phyloP scores from a whole-genome alignment of 2,113 vertebrate species.

The Rhynchomys soricoides region DNA sequence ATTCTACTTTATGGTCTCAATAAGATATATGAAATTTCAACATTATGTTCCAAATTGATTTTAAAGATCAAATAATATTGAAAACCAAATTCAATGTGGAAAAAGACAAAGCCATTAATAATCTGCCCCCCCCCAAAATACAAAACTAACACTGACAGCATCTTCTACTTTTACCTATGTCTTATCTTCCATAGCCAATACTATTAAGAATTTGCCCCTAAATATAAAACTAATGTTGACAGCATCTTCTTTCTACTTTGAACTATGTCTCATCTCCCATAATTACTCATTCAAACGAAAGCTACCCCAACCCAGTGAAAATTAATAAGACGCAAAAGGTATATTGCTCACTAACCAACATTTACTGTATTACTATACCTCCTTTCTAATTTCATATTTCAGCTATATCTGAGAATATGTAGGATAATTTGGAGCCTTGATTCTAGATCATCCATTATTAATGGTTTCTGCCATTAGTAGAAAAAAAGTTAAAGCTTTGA shows the following conservation, averaged over 20 bases:
- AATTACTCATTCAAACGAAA: neutral
- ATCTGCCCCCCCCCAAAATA: neutral
- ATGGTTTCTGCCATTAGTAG: neutral
- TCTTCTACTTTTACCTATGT: neutral
- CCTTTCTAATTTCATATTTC: neutral
- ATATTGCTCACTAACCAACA: neutral
- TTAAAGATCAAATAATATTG: neutral
- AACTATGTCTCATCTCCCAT: neutral
- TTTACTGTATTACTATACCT: neutral
- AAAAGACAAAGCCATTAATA: neutral
- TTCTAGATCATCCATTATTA: neutral
- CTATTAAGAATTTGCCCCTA: neutral
- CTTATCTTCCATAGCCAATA: neutral
- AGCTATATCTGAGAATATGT: neutral
- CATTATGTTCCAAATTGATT: neutral
- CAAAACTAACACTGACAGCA: neutral
- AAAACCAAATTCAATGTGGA: neutral
- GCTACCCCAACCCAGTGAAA: neutral
- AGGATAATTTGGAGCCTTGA: neutral
- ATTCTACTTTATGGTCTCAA: neutral
- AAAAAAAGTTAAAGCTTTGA: neutral
- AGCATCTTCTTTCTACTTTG: neutral
- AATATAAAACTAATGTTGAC: neutral
- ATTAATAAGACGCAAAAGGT: neutral
- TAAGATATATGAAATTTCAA: neutral